Conservation (phyloP, 2,888 invertebrate species). For the Drosophila barbarae region DNA sequence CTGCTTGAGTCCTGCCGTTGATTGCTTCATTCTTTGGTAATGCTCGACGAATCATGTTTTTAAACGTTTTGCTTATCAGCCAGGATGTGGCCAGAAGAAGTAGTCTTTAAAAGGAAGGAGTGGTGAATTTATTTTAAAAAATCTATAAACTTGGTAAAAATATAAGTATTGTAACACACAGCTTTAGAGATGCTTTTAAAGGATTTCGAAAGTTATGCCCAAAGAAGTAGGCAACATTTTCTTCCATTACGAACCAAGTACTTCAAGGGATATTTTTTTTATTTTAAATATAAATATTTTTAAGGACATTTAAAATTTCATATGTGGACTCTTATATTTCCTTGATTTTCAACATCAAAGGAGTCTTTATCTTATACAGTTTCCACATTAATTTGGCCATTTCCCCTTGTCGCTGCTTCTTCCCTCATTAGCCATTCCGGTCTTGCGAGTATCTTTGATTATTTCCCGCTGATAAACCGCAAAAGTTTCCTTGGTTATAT, state of each 20-base stretch:
- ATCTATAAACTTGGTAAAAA: background rate
- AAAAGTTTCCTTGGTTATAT: conserved; percentile 32
- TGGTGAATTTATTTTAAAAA: background rate
- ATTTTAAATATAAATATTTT: background rate
- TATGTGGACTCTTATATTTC: background rate
- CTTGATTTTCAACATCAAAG: conserved; percentile 9
- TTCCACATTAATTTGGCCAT: conserved; percentile 17
- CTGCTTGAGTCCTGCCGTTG: conserved; percentile 34
- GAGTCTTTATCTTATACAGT: background rate
- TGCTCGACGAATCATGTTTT: conserved; percentile 17
- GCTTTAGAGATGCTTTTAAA: background rate
- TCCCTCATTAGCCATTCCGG: conserved; percentile 16
- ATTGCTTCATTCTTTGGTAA: conserved; percentile 34
- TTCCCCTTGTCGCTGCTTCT: conserved; percentile 3
- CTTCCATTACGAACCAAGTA: background rate
- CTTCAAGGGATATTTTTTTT: background rate
- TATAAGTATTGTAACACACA: background rate
- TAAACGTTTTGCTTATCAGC: conserved; percentile 1
- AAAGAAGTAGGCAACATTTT: background rate
- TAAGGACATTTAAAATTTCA: no score
- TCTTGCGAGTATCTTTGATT: conserved; percentile 30
- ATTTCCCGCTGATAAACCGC: conserved; percentile 34
- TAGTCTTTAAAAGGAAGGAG: background rate
- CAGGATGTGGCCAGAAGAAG: background rate
- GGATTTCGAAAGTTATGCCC: background rate